Evolutionary conservation across 1,140 invertebrate genomes (phyloP).

Genomic region (Solen grandis): DNA sequence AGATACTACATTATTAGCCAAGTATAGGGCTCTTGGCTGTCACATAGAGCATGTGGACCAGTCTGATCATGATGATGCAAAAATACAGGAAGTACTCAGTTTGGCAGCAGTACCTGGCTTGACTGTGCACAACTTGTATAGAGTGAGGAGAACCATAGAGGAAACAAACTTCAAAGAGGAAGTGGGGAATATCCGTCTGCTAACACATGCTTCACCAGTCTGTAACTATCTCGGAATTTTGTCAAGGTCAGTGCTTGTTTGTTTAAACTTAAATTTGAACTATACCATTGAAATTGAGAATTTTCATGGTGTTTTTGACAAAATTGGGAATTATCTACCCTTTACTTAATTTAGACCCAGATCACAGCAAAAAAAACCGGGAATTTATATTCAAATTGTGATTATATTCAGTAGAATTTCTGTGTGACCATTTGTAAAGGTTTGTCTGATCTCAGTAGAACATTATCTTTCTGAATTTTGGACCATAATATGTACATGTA

Average conservation of each 20-base stretch:
- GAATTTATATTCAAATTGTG: too few relatives aligned
- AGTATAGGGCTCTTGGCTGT: constrained; percentile 75
- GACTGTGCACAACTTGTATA: constrained; percentile 66
- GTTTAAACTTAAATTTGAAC: too few relatives aligned
- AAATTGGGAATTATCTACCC: too few relatives aligned
- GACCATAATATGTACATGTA: too few relatives aligned
- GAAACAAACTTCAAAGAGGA: constrained; percentile 63
- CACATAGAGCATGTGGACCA: constrained; percentile 54
- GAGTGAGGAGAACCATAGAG: constrained; percentile 69
- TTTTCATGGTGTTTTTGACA: too few relatives aligned
- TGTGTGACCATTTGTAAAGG: too few relatives aligned
- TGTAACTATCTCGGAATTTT: constrained; percentile 78
- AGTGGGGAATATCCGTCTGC: constrained; percentile 63
- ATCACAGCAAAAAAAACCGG: too few relatives aligned
- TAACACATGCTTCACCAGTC: constrained; percentile 75
- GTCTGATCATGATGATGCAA: constrained; percentile 2
- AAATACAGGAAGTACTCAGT: not conserved
- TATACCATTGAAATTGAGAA: too few relatives aligned
- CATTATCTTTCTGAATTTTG: too few relatives aligned
- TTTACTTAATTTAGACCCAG: too few relatives aligned
- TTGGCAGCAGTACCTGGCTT: not conserved
- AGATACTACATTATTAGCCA: constrained; percentile 64
- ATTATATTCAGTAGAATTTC: too few relatives aligned
- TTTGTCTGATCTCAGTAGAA: too few relatives aligned
- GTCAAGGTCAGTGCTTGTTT: constrained; percentile 71